Base-by-base conservation (phyloP, 2,113 vertebrate genomes). In the Heloderma charlesbogerti region DNA sequence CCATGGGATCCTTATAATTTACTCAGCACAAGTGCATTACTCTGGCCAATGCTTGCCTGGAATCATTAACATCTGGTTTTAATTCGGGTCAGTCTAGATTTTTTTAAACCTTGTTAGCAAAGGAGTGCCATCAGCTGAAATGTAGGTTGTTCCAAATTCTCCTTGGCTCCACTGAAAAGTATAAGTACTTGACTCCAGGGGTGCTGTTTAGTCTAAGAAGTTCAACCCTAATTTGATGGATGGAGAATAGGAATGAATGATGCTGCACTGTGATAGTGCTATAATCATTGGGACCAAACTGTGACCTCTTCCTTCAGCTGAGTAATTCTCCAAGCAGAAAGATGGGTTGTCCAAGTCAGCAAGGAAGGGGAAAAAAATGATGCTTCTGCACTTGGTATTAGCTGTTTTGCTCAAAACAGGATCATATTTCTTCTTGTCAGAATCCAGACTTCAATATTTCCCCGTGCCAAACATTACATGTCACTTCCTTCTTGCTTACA, bases 361-460 rank as follows among this genome's bases (percentile, higher is more conserved):
- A 31, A 31, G n/a, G 93, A 81, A 92, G 88, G 63, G 89, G 63
- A 69, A 91, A 69, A n/a, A 57, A n/a, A 67, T 43, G 20, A 51
- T 22, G 13, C 89, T 94, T 94, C 75, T 86, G 48, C 92, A 71
- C 86, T 94, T 93, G 74, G 60, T 43, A 75, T 85, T 87, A 95
- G 90, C 87, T 84, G 89, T 94, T 94, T 77, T 48, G 79, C 88
- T 96, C 51, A 57, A 34, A 82, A 31, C 22, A 71, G 40, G 45
- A 77, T 89, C 43, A 57, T 86, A 29, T 78, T 89, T 85, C 89
- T 78, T 84, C 40, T 83, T 89, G 80, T 92, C 87, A 89, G 37
- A 80, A 86, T 91, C 92, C 86, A 83, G 92, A 90, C 78, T 89
- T 92, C 1, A 84, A 77, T 90, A 22, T 96, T 95, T 96, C 89